A percentile compares a stretch with the other conserved stretches of the same genome.
Evolutionary conservation across 2,797 vertebrate species (phyloP).

Genomic region (Potorous gilbertii): DNA sequence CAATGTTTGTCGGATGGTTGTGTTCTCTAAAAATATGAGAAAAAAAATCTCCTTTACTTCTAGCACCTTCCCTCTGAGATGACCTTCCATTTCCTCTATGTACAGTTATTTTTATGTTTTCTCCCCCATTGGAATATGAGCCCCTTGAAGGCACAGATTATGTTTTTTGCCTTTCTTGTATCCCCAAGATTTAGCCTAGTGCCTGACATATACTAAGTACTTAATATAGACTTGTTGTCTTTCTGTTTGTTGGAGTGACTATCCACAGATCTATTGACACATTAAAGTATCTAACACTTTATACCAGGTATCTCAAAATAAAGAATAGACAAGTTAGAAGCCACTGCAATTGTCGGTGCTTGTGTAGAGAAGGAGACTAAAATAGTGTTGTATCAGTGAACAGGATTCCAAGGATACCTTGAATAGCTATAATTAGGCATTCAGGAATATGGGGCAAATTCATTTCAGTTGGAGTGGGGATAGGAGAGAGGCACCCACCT

Average conservation of each 20-base stretch:
- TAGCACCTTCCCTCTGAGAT: not conserved
- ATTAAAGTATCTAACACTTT: not conserved
- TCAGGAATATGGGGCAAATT: not conserved
- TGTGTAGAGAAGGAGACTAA: not conserved
- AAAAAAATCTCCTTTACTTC: not conserved
- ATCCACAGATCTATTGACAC: not conserved
- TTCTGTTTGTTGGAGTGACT: not conserved
- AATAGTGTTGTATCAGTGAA: not conserved
- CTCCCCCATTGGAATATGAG: not conserved
- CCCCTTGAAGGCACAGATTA: not conserved
- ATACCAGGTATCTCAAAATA: not conserved
- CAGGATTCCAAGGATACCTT: not conserved
- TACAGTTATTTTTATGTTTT: not conserved
- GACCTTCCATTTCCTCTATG: not conserved
- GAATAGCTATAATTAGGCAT: not conserved
- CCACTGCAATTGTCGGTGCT: not conserved
- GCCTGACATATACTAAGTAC: not conserved
- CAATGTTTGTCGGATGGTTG: not conserved
- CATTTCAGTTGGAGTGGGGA: not conserved
- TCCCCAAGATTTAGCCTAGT: not conserved
- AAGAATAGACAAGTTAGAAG: not conserved
- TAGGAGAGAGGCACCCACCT: not conserved
- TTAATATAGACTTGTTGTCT: not conserved
- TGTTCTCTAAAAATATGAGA: not conserved
- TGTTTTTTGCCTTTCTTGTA: not conserved